Percentiles rank a stretch among this genome's conserved stretches.
Conservation (phyloP, 2,888 invertebrate species). For the Platycnemis pennipes region DNA sequence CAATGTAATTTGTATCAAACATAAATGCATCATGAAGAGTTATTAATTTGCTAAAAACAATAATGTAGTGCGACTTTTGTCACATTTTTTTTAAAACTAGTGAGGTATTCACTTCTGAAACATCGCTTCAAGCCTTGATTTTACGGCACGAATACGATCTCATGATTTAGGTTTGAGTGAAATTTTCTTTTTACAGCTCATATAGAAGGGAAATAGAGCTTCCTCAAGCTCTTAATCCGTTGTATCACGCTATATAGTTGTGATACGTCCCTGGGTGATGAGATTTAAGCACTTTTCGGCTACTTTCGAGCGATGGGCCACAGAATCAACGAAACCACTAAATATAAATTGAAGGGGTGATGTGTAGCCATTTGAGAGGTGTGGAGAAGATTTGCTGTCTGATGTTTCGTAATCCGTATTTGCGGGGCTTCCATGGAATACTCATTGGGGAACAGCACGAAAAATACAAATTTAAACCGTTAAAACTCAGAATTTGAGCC, state of each 20-base stretch:
- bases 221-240: neutral
- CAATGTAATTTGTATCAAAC: no score
- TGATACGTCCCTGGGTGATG: neutral
- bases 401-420: slow-evolving; percentile 44
- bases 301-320: slow-evolving; percentile 20
- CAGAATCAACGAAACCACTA: slow-evolving; percentile 4
- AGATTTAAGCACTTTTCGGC: neutral
- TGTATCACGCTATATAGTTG: neutral
- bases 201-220: neutral
- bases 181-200: no score
- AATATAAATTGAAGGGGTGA: slow-evolving; percentile 18
- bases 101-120: no score
- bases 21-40: no score
- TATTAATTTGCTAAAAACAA: no score
- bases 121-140: no score
- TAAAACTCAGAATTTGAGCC: slow-evolving; percentile 35
- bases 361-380: slow-evolving; percentile 29
- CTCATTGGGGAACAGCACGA: slow-evolving; percentile 46
- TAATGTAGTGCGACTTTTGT: no score
- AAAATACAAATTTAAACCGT: neutral
- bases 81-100: no score
- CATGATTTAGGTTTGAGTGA: no score
- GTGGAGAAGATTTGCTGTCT: neutral
- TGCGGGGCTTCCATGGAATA: slow-evolving; percentile 33
- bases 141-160: no score